A percentile compares a stretch with the other conserved stretches of the same genome.
Conservation (phyloP, 92 coral and sea anemone species). For the Bergia puertoricense region DNA sequence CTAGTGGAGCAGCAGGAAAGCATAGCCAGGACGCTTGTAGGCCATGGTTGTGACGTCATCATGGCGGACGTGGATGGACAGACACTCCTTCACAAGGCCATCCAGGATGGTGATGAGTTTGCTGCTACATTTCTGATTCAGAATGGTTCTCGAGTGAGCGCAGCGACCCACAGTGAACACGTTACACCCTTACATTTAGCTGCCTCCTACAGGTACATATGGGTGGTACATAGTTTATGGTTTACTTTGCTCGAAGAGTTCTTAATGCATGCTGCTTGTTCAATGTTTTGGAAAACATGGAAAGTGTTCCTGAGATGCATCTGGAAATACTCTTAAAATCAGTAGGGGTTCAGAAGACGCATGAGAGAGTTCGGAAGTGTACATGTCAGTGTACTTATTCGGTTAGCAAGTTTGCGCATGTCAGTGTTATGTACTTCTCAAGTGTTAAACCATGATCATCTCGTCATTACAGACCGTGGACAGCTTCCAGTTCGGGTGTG, state of each 20-base stretch:
- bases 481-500: constrained; percentile 47
- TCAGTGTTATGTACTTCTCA: no score
- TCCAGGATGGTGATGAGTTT: constrained; percentile 87
- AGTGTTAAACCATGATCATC: background rate
- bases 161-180: constrained; percentile 81
- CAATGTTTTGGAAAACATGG: background rate
- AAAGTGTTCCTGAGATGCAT: no score
- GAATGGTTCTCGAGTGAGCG: constrained; percentile 86
- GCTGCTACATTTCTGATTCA: constrained; percentile 87
- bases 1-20: constrained; percentile 89
- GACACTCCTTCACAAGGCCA: constrained; percentile 86
- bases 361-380: no score
- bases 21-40: constrained; percentile 86
- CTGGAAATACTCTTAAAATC: no score
- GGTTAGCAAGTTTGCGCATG: no score
- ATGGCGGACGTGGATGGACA: constrained; percentile 82
- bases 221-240: background rate
- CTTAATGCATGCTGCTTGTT: background rate
- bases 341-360: no score
- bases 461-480: constrained; percentile 65
- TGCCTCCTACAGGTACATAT: constrained; percentile 81
- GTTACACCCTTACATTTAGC: constrained; percentile 88
- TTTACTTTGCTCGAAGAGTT: no score
- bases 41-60: constrained; percentile 91
- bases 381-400: no score